phyloP scores from a whole-genome alignment of 2,797 vertebrate species.

The Lerista edwardsae region DNA sequence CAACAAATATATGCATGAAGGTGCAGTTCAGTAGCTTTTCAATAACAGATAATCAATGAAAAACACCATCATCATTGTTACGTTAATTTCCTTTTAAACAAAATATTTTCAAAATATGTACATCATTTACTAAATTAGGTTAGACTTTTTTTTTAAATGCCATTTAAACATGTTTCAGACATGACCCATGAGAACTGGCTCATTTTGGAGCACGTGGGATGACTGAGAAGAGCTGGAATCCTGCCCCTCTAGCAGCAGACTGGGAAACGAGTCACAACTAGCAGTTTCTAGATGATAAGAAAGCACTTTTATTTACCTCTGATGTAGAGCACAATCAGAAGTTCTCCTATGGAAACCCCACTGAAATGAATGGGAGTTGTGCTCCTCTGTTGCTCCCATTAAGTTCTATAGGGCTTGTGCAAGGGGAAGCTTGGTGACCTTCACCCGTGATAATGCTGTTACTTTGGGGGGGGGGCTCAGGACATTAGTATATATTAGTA shows the following conservation, averaged over 20 bases:
- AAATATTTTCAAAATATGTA: constrained; percentile 57
- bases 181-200: constrained; percentile 1
- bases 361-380: background rate
- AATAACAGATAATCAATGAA: constrained; percentile 46
- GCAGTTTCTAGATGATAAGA: background rate
- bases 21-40: constrained; percentile 9
- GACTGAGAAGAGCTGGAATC: constrained; percentile 1
- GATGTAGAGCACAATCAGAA: background rate
- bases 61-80: constrained; percentile 41
- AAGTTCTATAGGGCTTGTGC: background rate
- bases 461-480: constrained; percentile 55
- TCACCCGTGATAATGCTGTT: background rate
- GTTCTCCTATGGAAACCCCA: background rate
- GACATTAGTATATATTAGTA: background rate
- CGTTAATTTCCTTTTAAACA: constrained; percentile 46
- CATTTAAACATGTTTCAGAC: constrained; percentile 25
- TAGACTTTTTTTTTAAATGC: constrained; percentile 33
- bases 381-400: background rate
- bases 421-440: background rate
- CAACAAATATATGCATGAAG: constrained; percentile 54
- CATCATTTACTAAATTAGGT: constrained; percentile 52
- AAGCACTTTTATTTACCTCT: background rate
- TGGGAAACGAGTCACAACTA: constrained; percentile 9
- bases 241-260: background rate
- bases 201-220: constrained; percentile 11